Evolutionary conservation across 2,888 invertebrate species (phyloP), one percentile per base, ranked within the genome.

Genomic region (Caenorhabditis sp.): DNA sequence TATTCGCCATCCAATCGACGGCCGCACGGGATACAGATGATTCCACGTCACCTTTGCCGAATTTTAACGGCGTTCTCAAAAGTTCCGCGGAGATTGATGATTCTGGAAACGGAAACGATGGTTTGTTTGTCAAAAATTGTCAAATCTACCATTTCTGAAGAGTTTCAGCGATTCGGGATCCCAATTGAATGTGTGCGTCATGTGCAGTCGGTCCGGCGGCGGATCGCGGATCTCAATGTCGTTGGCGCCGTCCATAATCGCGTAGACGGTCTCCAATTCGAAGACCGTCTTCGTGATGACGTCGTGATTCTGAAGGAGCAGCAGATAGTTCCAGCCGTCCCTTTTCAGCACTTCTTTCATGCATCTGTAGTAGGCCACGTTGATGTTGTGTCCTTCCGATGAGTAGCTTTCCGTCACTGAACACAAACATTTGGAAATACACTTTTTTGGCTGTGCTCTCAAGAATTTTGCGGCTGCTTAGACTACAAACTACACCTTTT

Each of bases 291-390:
- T 71, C 11, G 30, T 59, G 17, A 77, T 58, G 15, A 72, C 39
- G 24, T 77, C 77, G 41, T 77, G 48, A 26, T 77, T 77, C 55
- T 78, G 78, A 11, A 74, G 61, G 6, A 78, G 35, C n/a, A 78
- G 17, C 1, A 75, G 30, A 53, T 78, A 78, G 17, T 56, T 50
- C 78, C 78, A 78, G 1, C 39, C 27, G 11, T 59, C 41, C 15
- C 37, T 30, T 11, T 17, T 30, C 2, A 62, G 11, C 37, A 78
- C 15, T n/a, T 24, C 4, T 27, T 37, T 45, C 70, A 75, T 63
- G 24, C 78, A 78, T 8, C 55, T 37, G 20, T 59, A 50, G 26
- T 78, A 71, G 8, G 55, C 78, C 7, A 27, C 35, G 43, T 78
- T 78, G 35, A 46, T 32, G 22, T 65, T 58, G 55, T 78, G 78